Evolutionary conservation across 2,113 vertebrate genomes (phyloP).

Genomic region (Percina caprodes): DNA sequence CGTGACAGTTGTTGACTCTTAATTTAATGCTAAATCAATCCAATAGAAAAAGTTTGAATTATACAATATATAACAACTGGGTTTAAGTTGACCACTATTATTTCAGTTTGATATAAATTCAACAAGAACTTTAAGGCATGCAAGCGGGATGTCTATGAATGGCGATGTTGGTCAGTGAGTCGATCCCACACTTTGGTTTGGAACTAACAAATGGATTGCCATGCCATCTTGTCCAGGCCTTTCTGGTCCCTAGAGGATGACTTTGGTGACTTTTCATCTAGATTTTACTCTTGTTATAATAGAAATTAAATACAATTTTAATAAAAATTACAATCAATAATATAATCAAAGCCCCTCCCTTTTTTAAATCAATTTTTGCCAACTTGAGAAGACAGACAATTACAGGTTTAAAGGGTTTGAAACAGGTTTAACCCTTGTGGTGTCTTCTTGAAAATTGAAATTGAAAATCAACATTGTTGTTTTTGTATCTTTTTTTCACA

Average conservation of each 20-base stretch:
- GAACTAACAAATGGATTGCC: neutral
- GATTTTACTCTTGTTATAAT: no score
- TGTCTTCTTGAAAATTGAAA: no score
- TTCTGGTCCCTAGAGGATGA: neutral
- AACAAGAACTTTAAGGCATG: neutral
- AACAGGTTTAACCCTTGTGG: no score
- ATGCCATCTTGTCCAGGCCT: neutral
- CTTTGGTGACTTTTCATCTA: neutral
- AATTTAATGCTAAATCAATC: neutral
- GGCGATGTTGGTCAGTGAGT: neutral
- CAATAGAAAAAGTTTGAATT: neutral
- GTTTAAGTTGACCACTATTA: neutral
- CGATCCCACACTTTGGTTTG: no score
- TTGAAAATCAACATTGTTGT: no score
- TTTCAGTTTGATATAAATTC: neutral
- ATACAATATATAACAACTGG: neutral
- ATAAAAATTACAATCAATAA: no score
- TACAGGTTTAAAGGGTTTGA: no score
- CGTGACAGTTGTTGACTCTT: slow-evolving; percentile 64
- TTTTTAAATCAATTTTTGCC: no score
- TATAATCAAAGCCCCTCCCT: no score
- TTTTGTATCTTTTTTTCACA: no score
- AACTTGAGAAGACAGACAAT: no score
- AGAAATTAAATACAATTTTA: no score
- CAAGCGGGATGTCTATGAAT: neutral